Conservation (phyloP, 2,113 vertebrate genomes). For the Oreochromis aureus region DNA sequence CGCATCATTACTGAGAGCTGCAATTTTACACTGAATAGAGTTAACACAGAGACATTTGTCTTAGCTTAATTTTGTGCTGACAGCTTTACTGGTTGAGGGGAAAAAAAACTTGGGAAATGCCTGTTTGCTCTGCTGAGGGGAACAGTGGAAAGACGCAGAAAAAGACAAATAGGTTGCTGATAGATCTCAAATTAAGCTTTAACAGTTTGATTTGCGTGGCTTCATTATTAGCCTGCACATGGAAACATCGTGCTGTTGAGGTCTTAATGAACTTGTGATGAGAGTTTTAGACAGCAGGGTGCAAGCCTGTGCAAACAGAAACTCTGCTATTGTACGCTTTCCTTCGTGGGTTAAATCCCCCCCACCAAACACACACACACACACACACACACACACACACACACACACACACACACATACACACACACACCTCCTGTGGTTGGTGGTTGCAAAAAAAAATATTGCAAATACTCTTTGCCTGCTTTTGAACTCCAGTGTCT, state of each 20-base stretch:
- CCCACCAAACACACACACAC: background rate
- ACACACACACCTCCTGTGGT: background rate
- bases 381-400: too few relatives aligned
- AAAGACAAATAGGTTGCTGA: conserved; percentile 49
- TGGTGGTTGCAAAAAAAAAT: background rate
- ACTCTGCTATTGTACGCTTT: conserved; percentile 6
- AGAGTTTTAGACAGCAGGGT: conserved; percentile 24
- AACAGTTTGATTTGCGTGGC: conserved; percentile 12
- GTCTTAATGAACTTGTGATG: conserved; percentile 51
- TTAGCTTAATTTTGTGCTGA: conserved; percentile 53
- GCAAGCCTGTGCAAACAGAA: conserved; percentile 26
- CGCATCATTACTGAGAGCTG: conserved; percentile 50
- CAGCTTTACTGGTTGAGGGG: conserved; percentile 33
- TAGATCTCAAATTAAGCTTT: conserved; percentile 24
- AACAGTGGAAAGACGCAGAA: background rate
- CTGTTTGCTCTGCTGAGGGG: conserved; percentile 7
- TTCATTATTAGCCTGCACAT: conserved; percentile 5
- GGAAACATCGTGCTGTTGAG: conserved; percentile 1
- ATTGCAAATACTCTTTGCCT: background rate
- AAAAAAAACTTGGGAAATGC: background rate
- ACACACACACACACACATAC: background rate
- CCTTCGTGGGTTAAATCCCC: background rate
- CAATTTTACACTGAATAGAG: conserved; percentile 47
- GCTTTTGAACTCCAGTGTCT: background rate
- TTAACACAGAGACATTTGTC: conserved; percentile 48